Percentiles rank a stretch among this genome's conserved stretches.
Conservation (phyloP, 2,797 vertebrate species). For the Sebastes nivosus region DNA sequence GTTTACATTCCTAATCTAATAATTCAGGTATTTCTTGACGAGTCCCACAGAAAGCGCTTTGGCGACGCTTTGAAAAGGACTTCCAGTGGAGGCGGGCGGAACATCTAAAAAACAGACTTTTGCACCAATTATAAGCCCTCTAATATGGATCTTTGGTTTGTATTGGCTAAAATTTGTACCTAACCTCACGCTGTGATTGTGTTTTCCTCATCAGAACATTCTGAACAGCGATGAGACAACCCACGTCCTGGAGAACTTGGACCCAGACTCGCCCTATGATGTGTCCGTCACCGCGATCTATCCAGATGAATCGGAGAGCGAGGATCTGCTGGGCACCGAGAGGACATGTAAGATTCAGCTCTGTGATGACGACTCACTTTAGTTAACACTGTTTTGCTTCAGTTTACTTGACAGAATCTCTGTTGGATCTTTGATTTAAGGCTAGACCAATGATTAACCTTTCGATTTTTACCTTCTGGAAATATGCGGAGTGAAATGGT, state of each 20-base stretch:
- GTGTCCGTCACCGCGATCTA: slow-evolving; percentile 96
- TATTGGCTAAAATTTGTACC: neutral
- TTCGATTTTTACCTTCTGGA: slow-evolving; percentile 3
- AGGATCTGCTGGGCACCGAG: slow-evolving; percentile 91
- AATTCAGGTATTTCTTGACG: slow-evolving; percentile 24
- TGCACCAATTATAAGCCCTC: slow-evolving; percentile 3
- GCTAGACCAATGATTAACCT: neutral
- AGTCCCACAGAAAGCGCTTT: slow-evolving; percentile 15
- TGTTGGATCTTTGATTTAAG: slow-evolving; percentile 15
- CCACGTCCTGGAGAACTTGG: slow-evolving; percentile 88
- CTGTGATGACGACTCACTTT: neutral
- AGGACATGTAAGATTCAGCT: slow-evolving; percentile 88
- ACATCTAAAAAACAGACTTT: slow-evolving; percentile 55
- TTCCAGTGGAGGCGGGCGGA: slow-evolving; percentile 14
- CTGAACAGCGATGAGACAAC: slow-evolving; percentile 89
- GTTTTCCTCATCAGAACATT: slow-evolving; percentile 85
- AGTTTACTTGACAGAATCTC: slow-evolving; percentile 19
- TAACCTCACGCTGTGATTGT: slow-evolving; percentile 25
- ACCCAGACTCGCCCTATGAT: slow-evolving; percentile 91
- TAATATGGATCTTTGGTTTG: slow-evolving; percentile 15
- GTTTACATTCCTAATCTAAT: slow-evolving; percentile 30
- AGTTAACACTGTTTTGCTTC: neutral
- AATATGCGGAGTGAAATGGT: slow-evolving; percentile 47
- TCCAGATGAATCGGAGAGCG: slow-evolving; percentile 97
- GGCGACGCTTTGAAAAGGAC: slow-evolving; percentile 13